Conservation (phyloP, 2,888 invertebrate species). For the Epistrophella euchroma region DNA sequence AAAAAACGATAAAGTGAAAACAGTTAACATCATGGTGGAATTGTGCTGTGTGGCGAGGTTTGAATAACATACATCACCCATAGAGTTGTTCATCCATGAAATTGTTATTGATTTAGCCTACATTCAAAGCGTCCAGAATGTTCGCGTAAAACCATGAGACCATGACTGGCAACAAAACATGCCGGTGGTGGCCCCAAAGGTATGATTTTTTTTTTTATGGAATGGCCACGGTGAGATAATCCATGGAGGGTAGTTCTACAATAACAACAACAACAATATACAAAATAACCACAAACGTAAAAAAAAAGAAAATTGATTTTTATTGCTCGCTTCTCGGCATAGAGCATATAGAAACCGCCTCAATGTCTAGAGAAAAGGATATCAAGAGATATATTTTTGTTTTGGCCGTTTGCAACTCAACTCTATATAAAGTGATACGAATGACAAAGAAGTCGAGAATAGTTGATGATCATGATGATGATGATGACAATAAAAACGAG, state of each 20-base stretch:
- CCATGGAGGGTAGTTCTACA: constrained; percentile 20
- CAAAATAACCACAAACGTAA: constrained; percentile 21
- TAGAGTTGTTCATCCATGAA: constrained; percentile 63
- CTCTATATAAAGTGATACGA: not conserved
- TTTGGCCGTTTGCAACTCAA: constrained; percentile 66
- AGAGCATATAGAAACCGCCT: constrained; percentile 58
- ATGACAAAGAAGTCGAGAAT: constrained; percentile 19
- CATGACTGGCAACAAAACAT: constrained; percentile 49
- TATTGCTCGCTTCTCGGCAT: constrained; percentile 62
- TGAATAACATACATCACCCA: constrained; percentile 55
- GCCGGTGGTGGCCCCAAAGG: constrained; percentile 36
- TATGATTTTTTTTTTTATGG: constrained; percentile 1
- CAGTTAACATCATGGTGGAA: constrained; percentile 47
- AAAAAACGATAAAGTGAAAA: constrained; percentile 42
- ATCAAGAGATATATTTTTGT: constrained; percentile 18
- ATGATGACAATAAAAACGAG: constrained; percentile 48
- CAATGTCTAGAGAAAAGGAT: constrained; percentile 52
- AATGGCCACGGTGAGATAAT: constrained; percentile 1
- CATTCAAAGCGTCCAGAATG: constrained; percentile 51
- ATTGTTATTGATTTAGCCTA: constrained; percentile 73
- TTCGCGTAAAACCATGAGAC: constrained; percentile 51
- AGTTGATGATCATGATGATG: constrained; percentile 41
- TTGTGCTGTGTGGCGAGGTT: constrained; percentile 32
- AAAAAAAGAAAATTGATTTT: constrained; percentile 64
- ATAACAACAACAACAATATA: constrained; percentile 10